Conservation (phyloP, 2,797 vertebrate species). For the Propithecus deckenii region DNA sequence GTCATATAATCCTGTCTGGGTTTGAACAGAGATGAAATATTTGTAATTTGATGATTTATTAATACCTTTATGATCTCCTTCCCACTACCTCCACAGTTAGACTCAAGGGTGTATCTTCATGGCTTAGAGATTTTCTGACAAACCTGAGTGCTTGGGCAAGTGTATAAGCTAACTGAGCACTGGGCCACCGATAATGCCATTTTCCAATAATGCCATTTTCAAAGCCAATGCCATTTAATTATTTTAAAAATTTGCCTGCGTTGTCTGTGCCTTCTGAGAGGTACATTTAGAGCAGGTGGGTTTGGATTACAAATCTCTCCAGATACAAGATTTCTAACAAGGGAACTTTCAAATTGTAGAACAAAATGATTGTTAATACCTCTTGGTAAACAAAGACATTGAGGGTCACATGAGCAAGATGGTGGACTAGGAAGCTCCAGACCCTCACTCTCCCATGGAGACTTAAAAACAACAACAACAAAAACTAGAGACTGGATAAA, state of each 20-base stretch:
- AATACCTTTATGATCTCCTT: too few relatives aligned
- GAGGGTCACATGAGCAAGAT: neutral
- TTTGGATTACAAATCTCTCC: neutral
- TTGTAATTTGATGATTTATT: neutral
- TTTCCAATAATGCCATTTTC: neutral
- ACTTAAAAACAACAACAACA: neutral
- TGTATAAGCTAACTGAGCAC: neutral
- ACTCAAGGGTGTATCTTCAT: neutral
- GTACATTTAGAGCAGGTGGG: neutral
- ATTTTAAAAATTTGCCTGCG: neutral
- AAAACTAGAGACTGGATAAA: neutral
- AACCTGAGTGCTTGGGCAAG: neutral
- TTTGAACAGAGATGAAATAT: neutral
- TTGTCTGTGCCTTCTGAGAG: neutral
- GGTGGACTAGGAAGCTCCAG: neutral
- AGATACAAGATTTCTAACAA: neutral
- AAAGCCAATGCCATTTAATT: conserved; percentile 1
- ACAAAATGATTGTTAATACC: neutral
- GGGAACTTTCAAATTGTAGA: neutral
- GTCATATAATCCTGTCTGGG: neutral
- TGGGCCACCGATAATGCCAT: neutral
- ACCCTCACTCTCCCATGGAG: neutral
- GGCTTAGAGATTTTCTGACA: neutral
- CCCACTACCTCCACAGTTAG: neutral
- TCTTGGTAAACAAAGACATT: neutral